phyloP scores from a whole-genome alignment of 1,140 invertebrate genomes.

The Micrasema minimum region DNA sequence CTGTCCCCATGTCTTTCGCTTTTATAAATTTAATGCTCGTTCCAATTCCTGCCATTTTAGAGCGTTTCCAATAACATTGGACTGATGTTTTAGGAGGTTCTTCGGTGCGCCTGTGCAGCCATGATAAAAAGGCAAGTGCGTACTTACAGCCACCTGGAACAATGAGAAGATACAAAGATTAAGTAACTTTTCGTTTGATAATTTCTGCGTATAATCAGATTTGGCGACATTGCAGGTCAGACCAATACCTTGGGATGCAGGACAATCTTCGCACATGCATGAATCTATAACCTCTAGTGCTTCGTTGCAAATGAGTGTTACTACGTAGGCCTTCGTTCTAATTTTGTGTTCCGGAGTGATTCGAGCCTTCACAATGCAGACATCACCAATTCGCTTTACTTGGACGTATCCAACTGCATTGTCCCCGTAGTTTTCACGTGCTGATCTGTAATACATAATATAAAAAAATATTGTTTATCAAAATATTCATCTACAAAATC shows the following conservation, averaged over 20 bases:
- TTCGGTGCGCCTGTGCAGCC: neutral
- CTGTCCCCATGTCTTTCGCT: neutral
- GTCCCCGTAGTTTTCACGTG: neutral
- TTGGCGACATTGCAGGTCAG: neutral
- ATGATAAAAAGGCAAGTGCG: slow-evolving; percentile 7
- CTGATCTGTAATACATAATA: too few relatives aligned
- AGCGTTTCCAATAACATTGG: slow-evolving; percentile 1
- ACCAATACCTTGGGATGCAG: slow-evolving; percentile 1
- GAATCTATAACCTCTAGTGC: neutral
- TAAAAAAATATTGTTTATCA: too few relatives aligned
- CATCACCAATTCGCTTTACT: neutral
- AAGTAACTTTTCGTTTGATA: neutral
- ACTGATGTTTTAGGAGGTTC: slow-evolving; percentile 4
- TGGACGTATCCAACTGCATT: neutral
- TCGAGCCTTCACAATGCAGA: slow-evolving; percentile 1
- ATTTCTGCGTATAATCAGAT: neutral
- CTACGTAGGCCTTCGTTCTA: neutral
- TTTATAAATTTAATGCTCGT: neutral
- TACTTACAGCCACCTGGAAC: slow-evolving; percentile 4
- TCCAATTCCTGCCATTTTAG: neutral
- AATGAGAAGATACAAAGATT: neutral
- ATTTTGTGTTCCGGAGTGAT: slow-evolving; percentile 6
- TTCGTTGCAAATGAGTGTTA: slow-evolving; percentile 7
- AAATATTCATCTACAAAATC: too few relatives aligned
- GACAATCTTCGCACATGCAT: neutral